phyloP scores from a whole-genome alignment of 2,888 invertebrate species.

The Microctonus hyperodae region DNA sequence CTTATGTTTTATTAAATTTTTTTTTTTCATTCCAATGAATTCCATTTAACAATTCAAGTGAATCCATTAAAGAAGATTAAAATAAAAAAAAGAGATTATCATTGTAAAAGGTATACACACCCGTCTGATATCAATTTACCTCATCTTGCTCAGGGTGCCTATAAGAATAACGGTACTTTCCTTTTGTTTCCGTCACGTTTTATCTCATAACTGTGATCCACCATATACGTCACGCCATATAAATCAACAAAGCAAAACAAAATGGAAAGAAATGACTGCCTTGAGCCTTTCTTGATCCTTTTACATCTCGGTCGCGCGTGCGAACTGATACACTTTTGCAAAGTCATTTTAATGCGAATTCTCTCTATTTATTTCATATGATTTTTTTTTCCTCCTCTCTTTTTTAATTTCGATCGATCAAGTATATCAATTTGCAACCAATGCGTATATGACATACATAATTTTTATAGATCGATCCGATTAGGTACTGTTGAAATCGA shows the following conservation, averaged over 20 bases:
- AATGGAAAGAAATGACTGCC: not conserved
- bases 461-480: not conserved
- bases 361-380: too few species aligned
- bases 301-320: slow-evolving; percentile 18
- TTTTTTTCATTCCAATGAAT: not conserved
- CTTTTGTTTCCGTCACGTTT: slow-evolving; percentile 43
- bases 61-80: slow-evolving; percentile 41
- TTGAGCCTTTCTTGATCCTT: not conserved
- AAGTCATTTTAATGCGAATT: not conserved
- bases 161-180: slow-evolving; percentile 57
- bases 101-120: slow-evolving; percentile 38
- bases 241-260: not conserved
- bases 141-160: slow-evolving; percentile 32
- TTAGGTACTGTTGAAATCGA: not conserved
- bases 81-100: not conserved
- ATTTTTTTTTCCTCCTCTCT: too few species aligned
- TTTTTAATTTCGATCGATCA: too few species aligned
- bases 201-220: not conserved
- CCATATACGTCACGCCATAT: slow-evolving; percentile 3
- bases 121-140: slow-evolving; percentile 22
- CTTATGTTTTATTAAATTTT: not conserved
- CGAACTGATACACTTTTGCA: not conserved
- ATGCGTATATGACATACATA: not conserved
- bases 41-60: not conserved
- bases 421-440: not conserved